Conservation (phyloP, 2,113 vertebrate species). For the Carlito syrichta region DNA sequence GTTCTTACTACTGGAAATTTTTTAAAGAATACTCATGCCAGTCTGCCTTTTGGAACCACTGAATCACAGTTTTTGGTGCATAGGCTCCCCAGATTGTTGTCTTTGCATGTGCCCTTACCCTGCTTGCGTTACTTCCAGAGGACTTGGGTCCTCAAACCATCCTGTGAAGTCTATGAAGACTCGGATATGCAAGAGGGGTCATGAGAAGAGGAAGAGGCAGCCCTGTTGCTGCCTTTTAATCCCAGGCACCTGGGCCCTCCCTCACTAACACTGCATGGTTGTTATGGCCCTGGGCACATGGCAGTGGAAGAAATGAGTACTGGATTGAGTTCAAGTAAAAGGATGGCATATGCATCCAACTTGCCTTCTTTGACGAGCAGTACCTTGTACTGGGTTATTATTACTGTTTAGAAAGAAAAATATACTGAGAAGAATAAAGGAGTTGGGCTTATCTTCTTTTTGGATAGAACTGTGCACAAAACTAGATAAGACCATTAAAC, state of each 20-base stretch:
- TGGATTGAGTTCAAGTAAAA: neutral
- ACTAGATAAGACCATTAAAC: conserved; percentile 88
- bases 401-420: conserved; percentile 92
- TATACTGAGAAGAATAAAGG: conserved; percentile 90
- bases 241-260: neutral
- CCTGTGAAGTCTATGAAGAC: neutral
- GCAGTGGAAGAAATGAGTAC: neutral
- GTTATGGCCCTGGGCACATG: neutral
- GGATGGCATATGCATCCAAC: neutral
- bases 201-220: neutral
- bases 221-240: neutral
- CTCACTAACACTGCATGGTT: neutral
- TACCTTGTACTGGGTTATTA: conserved; percentile 1
- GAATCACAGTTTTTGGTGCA: neutral
- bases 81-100: neutral
- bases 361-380: neutral
- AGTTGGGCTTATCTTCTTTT: conserved; percentile 92
- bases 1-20: neutral
- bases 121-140: neutral
- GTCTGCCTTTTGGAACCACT: neutral
- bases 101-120: neutral
- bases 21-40: neutral
- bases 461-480: conserved; percentile 91
- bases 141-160: neutral
- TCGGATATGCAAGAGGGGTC: neutral